A percentile compares a stretch with the other conserved stretches of the same genome.
Conservation (phyloP, 1,140 invertebrate species). For the Ectropis grisescens region DNA sequence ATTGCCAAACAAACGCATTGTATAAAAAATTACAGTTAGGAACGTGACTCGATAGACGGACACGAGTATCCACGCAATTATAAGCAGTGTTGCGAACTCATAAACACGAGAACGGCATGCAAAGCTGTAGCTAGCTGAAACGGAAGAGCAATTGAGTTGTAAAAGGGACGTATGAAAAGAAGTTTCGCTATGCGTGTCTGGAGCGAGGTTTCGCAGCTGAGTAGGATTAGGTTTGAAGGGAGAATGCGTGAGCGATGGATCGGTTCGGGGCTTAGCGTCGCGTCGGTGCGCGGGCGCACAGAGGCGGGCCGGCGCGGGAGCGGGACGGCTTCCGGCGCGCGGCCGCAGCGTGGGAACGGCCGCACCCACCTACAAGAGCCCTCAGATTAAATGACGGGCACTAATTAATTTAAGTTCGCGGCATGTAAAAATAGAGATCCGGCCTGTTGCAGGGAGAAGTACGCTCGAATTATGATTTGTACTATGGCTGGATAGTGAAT, state of each 20-base stretch:
- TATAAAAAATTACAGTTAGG: constrained; percentile 6
- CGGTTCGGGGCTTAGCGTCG: constrained; percentile 26
- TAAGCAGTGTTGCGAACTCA: constrained; percentile 1
- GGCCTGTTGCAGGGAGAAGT: too few species aligned
- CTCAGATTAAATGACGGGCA: constrained; percentile 50
- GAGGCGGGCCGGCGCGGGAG: constrained; percentile 18
- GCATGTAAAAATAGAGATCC: constrained; percentile 30
- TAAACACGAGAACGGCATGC: constrained; percentile 7
- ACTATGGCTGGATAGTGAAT: too few species aligned
- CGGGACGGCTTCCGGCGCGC: constrained; percentile 48
- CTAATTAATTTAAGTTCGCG: constrained; percentile 61
- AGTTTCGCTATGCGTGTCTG: constrained; percentile 42
- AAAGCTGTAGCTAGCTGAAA: constrained; percentile 1
- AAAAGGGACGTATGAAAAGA: constrained; percentile 22
- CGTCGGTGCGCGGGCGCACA: constrained; percentile 31
- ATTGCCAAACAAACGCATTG: constrained; percentile 5
- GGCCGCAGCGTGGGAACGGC: constrained; percentile 55
- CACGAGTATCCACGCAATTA: too few species aligned
- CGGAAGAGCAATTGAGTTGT: constrained; percentile 24
- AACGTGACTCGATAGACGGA: too few species aligned
- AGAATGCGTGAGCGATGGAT: constrained; percentile 19
- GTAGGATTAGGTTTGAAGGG: constrained; percentile 22
- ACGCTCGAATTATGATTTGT: too few species aligned
- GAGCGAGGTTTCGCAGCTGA: constrained; percentile 23
- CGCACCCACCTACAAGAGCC: constrained; percentile 40